phyloP scores from a whole-genome alignment of 1,140 invertebrate species.

The Eciton burchellii region DNA sequence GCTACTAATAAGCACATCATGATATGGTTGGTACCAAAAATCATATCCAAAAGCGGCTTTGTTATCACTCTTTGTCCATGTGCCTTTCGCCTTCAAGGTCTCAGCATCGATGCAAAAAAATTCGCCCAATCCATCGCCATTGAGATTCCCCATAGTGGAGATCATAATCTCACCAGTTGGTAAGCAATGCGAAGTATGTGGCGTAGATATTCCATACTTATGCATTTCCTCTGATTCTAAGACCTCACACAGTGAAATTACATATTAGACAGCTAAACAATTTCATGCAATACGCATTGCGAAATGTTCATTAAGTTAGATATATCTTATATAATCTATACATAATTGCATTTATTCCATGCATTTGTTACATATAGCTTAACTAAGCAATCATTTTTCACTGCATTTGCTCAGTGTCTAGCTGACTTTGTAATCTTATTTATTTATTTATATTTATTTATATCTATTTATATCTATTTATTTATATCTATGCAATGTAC shows the following conservation, averaged over 20 bases:
- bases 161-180: conserved; percentile 97
- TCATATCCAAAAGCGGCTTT: conserved; percentile 91
- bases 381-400: too few relatives aligned
- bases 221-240: conserved; percentile 91
- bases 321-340: too few relatives aligned
- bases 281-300: too few relatives aligned
- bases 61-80: conserved; percentile 88
- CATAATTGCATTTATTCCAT: too few relatives aligned
- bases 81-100: conserved; percentile 91
- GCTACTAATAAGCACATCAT: conserved; percentile 94
- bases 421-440: too few relatives aligned
- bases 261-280: neutral
- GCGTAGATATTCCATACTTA: conserved; percentile 91
- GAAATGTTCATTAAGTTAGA: too few relatives aligned
- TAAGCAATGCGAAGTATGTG: conserved; percentile 97
- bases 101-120: conserved; percentile 96
- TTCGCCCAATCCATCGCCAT: conserved; percentile 93
- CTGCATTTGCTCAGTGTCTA: too few relatives aligned
- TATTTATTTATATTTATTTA: too few relatives aligned
- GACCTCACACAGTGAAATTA: conserved; percentile 83
- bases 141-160: conserved; percentile 93
- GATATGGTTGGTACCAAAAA: conserved; percentile 98
- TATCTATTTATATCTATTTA: too few relatives aligned
- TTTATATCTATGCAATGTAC: too few relatives aligned
- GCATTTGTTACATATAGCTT: too few relatives aligned